Evolutionary conservation across 2,888 invertebrate genomes (phyloP), one percentile per base, ranked within the genome.

Genomic region (Omphaloscelis lunosa): DNA sequence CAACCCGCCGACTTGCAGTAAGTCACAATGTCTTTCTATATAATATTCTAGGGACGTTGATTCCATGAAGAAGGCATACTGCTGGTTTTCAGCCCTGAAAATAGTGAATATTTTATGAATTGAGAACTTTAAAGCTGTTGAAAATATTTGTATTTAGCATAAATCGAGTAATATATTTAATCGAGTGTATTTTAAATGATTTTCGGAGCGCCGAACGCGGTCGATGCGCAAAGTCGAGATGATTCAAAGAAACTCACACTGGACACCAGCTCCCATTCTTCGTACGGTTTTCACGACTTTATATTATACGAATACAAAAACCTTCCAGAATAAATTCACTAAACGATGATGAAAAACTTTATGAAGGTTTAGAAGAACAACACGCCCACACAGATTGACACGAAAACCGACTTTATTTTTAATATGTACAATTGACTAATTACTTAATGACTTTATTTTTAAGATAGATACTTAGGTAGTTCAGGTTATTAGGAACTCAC

Each of bases 1-100:
- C 15, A 98, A 95, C 1, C 97, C 98, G 0, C 98, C 98, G 29
- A 98, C 96, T 95, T 97, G 97, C 0, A 97, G 97, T 86, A 99
- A 97, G 80, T 98, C 97, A 90, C 99, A 99, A 82, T 98, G 97
- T 85, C 98, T 96, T 92, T 98, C 98, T 72, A 97, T 97, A 66
- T 97, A 97, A 93, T 99, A 99, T 93, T 99, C 99, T 82, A 99
- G 98, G 1, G 98, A 98, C 0, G 98, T 98, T 0, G 98, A 98
- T 95, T 99, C 99, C 98, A 99, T 98, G 75, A 99, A 97, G 93
- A 98, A 99, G 2, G 99, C 99, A 92, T 98, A 99, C 83, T 97
- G 94, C 27, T 93, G 94, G 63, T 92, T 93, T 80, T 97, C 93
- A 11, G 97, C 97, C 72, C 97, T 97, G 58, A 65, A 92, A 94